Base-by-base conservation (phyloP, 1,140 invertebrate genomes). In the Calephelis virginiensis region DNA sequence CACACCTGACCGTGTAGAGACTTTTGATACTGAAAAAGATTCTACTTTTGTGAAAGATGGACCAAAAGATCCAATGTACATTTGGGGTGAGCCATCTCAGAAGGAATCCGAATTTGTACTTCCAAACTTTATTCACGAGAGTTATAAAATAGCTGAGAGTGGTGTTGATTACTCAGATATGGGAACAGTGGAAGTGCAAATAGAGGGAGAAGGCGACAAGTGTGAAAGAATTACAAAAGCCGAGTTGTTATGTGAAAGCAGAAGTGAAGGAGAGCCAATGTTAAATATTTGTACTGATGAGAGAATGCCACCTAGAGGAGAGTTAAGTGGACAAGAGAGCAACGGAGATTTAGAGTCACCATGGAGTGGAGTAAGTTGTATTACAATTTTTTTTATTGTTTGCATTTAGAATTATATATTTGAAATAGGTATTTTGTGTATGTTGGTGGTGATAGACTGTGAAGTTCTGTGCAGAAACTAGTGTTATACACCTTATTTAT, bases 281-380 rank as follows among this genome's bases (percentile, higher is more conserved):
- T 83, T 95, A 46, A 95, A 96, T 77, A 96, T 97, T 74, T 93
- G 95, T 71, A 94, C 96, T 0, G 96, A 97, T 78, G 96, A 97
- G 82, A 94, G 94, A 63, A 97, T 97, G 95, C 96, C 96, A 45
- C 94, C 96, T 0, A 93, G 95, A 70, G 96, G 96, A 8, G 96
- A 96, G 87, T 91, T 96, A 10, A 96, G 95, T 6, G 96, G 95
- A 40, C 96, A 96, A 81, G 96, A 96, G 71, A 96, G 95, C 86
- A 95, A 96, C 77, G 95, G 95, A 10, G 95, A 94, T 77, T 94
- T 94, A 71, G 95, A 94, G 43, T 92, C 93, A 64, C 87, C 93
- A 8, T 95, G 95, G 95, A 94, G 92, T 68, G 88, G 89, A 80
- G 90, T 92, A 84, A 91, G 84, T 56, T 62, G 40, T 59, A 59